phyloP scores from a whole-genome alignment of 2,888 invertebrate genomes.

The Physocephala rufipes region DNA sequence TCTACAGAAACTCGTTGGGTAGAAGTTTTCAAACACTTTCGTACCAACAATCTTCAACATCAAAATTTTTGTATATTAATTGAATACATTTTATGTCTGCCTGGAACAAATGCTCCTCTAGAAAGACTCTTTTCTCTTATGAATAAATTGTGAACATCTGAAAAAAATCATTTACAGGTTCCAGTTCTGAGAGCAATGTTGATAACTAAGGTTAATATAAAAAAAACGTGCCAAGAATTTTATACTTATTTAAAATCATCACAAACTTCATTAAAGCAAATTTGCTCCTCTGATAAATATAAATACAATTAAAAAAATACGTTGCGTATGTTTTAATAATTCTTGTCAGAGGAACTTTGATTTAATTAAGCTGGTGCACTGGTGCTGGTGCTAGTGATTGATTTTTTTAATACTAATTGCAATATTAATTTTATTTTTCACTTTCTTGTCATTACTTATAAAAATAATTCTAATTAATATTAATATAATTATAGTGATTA shows the following conservation, averaged over 20 bases:
- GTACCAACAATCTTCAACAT: background rate
- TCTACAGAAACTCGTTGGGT: conserved; percentile 25
- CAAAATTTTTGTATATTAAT: conserved; percentile 10
- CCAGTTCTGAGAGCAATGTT: conserved; percentile 34
- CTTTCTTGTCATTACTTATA: no score
- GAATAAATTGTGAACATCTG: conserved; percentile 36
- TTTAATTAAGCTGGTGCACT: no score
- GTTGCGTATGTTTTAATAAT: no score
- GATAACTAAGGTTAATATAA: conserved; percentile 34
- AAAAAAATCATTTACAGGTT: conserved; percentile 34
- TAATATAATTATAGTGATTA: no score
- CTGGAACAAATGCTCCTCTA: conserved; percentile 34
- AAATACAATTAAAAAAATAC: no score
- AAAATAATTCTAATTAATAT: no score
- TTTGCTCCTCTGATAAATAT: conserved; percentile 32
- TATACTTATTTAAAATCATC: conserved; percentile 33
- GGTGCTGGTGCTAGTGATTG: no score
- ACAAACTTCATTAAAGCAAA: conserved; percentile 22
- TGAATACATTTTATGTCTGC: conserved; percentile 34
- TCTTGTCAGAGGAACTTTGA: no score
- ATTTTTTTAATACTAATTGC: no score
- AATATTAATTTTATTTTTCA: no score
- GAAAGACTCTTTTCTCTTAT: conserved; percentile 40
- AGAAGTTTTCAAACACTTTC: conserved; percentile 15
- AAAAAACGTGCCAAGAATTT: conserved; percentile 31